Conservation (phyloP, 2,797 vertebrate genomes). For the Sebastes steindachneri region DNA sequence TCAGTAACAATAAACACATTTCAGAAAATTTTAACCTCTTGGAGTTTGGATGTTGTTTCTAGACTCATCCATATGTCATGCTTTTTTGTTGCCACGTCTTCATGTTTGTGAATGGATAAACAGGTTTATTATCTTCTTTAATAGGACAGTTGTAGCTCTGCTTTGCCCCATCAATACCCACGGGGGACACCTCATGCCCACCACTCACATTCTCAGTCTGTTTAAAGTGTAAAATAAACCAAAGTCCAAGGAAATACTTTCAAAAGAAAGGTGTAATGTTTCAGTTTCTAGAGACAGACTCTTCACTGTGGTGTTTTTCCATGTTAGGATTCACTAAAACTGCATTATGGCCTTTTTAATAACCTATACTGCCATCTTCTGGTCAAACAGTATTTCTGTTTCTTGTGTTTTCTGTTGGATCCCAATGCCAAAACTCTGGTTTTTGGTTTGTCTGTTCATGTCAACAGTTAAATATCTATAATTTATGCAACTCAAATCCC, state of each 20-base stretch:
- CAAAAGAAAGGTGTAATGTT: constrained; percentile 33
- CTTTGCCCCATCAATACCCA: neutral
- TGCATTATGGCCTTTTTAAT: neutral
- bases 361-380: constrained; percentile 69
- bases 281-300: constrained; percentile 14
- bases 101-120: neutral
- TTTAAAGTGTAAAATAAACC: constrained; percentile 50
- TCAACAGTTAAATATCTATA: constrained; percentile 9
- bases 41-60: neutral
- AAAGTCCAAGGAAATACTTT: constrained; percentile 54
- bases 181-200: neutral
- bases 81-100: neutral
- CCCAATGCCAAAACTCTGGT: neutral
- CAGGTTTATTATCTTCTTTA: constrained; percentile 4
- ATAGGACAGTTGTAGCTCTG: constrained; percentile 3
- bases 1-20: constrained; percentile 25
- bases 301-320: neutral
- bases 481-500: constrained; percentile 45
- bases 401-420: neutral
- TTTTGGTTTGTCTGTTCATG: constrained; percentile 4
- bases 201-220: constrained; percentile 15
- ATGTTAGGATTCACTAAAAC: constrained; percentile 5
- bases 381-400: constrained; percentile 31
- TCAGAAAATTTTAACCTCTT: neutral
- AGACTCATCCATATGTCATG: neutral